These are phyloP conservation scores for Hydrolagus colliei DNA, from an alignment of 2,797 vertebrate genomes.

Conservation along the genomic window DNA sequence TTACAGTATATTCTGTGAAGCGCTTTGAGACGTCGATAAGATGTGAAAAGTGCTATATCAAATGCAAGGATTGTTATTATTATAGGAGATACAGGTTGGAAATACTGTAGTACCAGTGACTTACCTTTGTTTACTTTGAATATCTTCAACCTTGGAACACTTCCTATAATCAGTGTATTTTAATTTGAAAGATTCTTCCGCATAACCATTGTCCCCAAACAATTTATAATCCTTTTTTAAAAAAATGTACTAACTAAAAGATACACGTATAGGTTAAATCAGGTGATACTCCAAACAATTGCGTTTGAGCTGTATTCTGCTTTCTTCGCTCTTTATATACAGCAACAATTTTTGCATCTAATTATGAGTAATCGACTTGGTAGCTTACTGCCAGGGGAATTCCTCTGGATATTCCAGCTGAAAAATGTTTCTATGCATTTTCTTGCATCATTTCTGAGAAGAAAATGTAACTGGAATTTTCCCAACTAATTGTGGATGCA, in stretches of 20 bases:
- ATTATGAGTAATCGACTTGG: not conserved
- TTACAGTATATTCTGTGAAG: too few species aligned
- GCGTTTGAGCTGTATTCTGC: not conserved
- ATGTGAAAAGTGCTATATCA: too few species aligned
- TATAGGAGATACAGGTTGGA: not conserved
- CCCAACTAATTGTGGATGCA: too few species aligned
- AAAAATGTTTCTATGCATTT: too few species aligned
- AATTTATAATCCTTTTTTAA: not conserved
- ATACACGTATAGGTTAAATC: not conserved
- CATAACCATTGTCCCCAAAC: not conserved
- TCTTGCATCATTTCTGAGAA: not conserved
- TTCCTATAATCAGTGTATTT: not conserved
- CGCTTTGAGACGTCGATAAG: too few species aligned
- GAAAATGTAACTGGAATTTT: not conserved
- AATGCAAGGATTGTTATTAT: too few species aligned
- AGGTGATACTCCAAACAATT: not conserved
- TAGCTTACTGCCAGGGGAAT: not conserved
- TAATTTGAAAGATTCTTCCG: not conserved
- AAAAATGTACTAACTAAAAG: not conserved
- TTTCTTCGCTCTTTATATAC: constrained; percentile 12
- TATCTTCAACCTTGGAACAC: too few species aligned
- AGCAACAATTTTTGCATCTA: not conserved
- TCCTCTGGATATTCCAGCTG: not conserved
- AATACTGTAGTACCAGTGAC: not conserved
- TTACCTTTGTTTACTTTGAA: not conserved